Base-by-base conservation (phyloP, 1,140 invertebrate genomes). In the Eumaeus atala region DNA sequence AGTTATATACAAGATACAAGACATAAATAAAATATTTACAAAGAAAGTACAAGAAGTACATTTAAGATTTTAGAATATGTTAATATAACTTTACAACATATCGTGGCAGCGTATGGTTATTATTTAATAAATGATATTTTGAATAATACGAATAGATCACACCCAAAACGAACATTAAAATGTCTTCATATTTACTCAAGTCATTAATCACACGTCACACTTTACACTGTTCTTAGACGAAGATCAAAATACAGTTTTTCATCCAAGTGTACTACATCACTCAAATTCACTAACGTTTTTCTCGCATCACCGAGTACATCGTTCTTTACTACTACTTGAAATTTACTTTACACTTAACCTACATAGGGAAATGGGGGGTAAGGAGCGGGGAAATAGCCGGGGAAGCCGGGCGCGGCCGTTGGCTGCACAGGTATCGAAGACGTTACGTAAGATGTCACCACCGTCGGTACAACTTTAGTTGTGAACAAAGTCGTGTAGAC, bases 401-500 rank as follows among this genome's bases (percentile, higher is more conserved):
- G 91, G 66, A 90, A 93, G 10, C 72, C 74, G 21, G 62, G 62
- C 0, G 64, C 61, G 11, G 90, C 88, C 4, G 91, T 91, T 1
- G 92, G 92, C 55, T 93, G 92, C 9, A 95, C 82, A 0, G 94
- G 90, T 6, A 96, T 80, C 0, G 94, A 94, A 7, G 92, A 91
- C 0, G 94, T 95, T 42, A 96, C 89, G 70, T 94, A 94, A 11
- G 93, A 94, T 2, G 95, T 96, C 16, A 95, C 66, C 48, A 93
- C 89, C 0, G 95, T 96, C 11, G 95, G 95, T 16, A 96, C 92
- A 14, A 96, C 92, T 61, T 89, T 92, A n/a, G 95, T 96, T 0
- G 93, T 94, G 70, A 92, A 96, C 18, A 96, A 84, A 0, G 95
- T 96, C 0, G 95, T 96, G 69, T 94, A 94, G 0, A 95, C 93